phyloP scores from a whole-genome alignment of 2,113 vertebrate genomes.

The Dicaeum eximium region DNA sequence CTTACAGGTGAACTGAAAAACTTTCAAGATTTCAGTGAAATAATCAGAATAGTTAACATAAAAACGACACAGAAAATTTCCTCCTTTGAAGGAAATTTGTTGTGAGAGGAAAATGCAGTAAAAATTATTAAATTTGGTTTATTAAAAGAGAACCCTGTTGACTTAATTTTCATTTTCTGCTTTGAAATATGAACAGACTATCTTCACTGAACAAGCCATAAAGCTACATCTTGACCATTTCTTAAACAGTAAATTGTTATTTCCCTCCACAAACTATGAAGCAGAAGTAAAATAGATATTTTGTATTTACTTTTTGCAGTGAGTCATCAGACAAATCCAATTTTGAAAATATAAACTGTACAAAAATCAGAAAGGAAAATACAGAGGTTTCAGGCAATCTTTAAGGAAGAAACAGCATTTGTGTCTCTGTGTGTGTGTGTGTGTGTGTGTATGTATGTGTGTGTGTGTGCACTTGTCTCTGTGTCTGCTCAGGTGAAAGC shows the following conservation, averaged over 20 bases:
- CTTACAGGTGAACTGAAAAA: not conserved
- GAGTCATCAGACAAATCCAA: not conserved
- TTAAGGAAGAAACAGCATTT: not conserved
- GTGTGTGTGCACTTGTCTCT: rapidly evolving
- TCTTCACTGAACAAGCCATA: not conserved
- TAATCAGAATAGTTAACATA: not conserved
- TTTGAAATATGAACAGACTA: not conserved
- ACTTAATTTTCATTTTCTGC: not conserved
- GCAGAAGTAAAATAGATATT: not conserved
- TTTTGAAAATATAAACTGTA: not conserved
- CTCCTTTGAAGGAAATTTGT: not conserved
- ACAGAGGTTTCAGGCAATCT: not conserved
- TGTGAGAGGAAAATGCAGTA: not conserved
- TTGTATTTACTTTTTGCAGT: not conserved
- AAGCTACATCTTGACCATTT: not conserved
- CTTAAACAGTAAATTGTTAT: not conserved
- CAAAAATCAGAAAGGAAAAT: not conserved
- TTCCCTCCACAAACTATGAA: not conserved
- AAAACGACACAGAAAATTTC: not conserved
- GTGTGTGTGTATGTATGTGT: too few species aligned
- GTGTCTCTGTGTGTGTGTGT: too few species aligned
- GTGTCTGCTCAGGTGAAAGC: not conserved
- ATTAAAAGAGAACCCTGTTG: not conserved
- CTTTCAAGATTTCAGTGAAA: not conserved
- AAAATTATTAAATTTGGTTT: not conserved